Percentiles rank a stretch among this genome's conserved stretches.
Conservation (phyloP, 2,797 vertebrate species). For the Loris lydekkerianus region DNA sequence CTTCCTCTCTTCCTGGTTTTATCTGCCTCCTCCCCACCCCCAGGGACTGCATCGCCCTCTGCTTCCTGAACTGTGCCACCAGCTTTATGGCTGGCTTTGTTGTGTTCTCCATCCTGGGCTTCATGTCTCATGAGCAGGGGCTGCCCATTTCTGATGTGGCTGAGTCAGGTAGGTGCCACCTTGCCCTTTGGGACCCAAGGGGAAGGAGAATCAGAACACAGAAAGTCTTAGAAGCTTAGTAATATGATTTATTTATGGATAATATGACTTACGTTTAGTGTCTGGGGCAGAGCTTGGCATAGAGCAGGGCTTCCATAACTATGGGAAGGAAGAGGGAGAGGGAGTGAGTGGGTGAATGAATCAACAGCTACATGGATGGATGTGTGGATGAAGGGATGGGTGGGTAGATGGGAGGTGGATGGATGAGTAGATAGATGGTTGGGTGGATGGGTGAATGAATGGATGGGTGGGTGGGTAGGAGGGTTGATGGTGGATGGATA, state of each 20-base stretch:
- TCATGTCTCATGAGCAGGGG: constrained; percentile 91
- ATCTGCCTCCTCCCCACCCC: neutral
- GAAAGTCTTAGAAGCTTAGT: neutral
- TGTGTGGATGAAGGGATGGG: neutral
- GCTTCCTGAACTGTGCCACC: constrained; percentile 93
- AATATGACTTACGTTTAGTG: neutral
- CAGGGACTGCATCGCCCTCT: constrained; percentile 94
- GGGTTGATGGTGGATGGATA: neutral
- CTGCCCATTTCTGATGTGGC: constrained; percentile 88
- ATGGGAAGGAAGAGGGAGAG: neutral
- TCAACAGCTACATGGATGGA: neutral
- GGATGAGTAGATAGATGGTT: neutral
- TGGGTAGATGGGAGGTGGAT: neutral
- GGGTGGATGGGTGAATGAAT: neutral
- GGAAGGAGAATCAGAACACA: neutral
- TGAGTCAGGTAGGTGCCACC: constrained; percentile 87
- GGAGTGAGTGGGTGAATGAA: neutral
- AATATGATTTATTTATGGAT: neutral
- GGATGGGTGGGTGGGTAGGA: no score
- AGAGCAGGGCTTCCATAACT: neutral
- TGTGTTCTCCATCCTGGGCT: constrained; percentile 95
- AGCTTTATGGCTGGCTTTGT: constrained; percentile 94
- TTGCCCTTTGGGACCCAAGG: neutral
- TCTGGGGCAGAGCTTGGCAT: neutral
- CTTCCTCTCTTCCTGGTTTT: neutral